Evolutionary conservation across 2,888 invertebrate species (phyloP).

Genomic region (Ophion slaviceki): DNA sequence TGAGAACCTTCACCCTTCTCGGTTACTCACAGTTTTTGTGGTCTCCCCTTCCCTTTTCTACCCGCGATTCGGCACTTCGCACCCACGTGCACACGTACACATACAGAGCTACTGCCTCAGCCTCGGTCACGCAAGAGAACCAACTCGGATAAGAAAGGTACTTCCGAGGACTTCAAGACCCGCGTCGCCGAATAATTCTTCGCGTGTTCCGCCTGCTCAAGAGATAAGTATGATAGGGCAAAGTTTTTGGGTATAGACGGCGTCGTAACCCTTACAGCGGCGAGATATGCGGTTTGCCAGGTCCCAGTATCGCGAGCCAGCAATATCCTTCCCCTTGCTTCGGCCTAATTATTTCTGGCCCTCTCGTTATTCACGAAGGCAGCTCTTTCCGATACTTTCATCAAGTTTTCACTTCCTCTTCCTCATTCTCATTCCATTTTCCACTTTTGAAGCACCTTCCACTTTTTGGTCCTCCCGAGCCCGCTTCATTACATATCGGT

Average conservation of each 20-base stretch:
- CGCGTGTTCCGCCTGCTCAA: conserved; percentile 35
- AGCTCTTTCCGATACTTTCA: neutral
- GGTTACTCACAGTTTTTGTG: conserved; percentile 1
- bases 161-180: conserved; percentile 21
- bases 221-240: conserved; percentile 35
- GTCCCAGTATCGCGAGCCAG: neutral
- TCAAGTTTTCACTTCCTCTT: neutral
- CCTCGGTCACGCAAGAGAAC: conserved; percentile 45
- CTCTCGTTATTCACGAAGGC: neutral
- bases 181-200: conserved; percentile 45
- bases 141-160: conserved; percentile 50
- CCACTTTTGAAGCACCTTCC: neutral
- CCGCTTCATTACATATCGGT: too few species aligned
- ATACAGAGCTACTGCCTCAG: neutral
- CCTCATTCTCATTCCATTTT: neutral
- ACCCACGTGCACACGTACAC: conserved; percentile 4
- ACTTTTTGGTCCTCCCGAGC: too few species aligned
- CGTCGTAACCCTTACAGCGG: neutral
- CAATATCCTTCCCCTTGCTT: neutral
- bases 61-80: neutral
- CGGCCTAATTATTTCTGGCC: neutral
- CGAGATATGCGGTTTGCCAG: neutral
- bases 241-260: conserved; percentile 35
- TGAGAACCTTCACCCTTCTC: conserved; percentile 24
- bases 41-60: neutral